Evolutionary conservation across 2,797 vertebrate genomes (phyloP), one percentile per base, ranked within the genome.

Genomic region (Scomberomorus guttatus): DNA sequence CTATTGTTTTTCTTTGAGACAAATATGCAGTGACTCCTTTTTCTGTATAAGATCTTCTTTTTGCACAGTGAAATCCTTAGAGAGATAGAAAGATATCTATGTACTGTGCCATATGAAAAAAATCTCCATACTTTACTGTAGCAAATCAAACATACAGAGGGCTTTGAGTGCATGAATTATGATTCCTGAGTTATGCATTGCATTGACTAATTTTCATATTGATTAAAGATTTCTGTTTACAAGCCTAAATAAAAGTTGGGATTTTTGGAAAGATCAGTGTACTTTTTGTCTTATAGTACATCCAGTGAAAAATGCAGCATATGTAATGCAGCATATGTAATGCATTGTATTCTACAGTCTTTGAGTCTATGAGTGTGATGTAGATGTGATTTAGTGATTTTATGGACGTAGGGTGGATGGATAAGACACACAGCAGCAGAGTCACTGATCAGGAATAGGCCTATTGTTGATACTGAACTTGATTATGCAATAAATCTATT

Each of bases 21-120:
- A 44, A 54, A 75, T 50, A 79, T 85, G 67, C 79, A 90, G 85
- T 89, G 73, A 92, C 52, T 84, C 77, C 66, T 88, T 89, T 87
- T 81, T 72, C 18, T 68, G 6, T 48, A 44, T 12, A 65, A 27
- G 18, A 37, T 66, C 1, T 0, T 52, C 51, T 57, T 74, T 72
- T 52, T 65, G 62, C 39, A 77, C n/a, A 56, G 27, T 68, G 44
- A 77, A 57, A 42, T 75, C 13, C 34, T 71, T 52, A 25, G 25
- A 75, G 13, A 70, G 12, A 59, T 4, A 68, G 18, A 72, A 52
- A 57, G 24, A 48, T 56, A 44, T 56, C 14, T 59, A 12, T 65
- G 17, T 75, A 50, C n/a, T 48, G 44, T 48, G 44, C 44, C 24
- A 32, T 57, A 34, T 73, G 70, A 60, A 76, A 18, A 25, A 68